Conservation (phyloP, 2,113 vertebrate species). For the Tragelaphus buxtoni region DNA sequence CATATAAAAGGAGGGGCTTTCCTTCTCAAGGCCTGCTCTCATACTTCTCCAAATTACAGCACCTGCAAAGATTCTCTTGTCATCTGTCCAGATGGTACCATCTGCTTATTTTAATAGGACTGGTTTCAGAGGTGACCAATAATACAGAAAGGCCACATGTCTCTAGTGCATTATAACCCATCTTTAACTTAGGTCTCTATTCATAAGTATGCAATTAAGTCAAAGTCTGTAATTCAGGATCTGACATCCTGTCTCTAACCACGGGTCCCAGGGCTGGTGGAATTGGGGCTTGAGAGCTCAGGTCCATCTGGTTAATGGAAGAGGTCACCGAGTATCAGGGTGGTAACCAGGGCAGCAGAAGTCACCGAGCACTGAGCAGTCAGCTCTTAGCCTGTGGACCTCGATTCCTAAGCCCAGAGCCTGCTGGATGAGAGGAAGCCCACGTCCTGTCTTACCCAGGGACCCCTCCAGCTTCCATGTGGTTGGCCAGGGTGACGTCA, state of each 20-base stretch:
- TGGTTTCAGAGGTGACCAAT: background rate
- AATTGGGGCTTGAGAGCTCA: background rate
- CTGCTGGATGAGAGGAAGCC: background rate
- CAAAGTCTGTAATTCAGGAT: background rate
- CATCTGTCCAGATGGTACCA: background rate
- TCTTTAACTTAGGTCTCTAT: background rate
- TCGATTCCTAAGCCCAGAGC: background rate
- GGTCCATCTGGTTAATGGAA: fast-evolving
- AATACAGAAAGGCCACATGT: background rate
- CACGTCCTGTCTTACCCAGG: conserved; percentile 86
- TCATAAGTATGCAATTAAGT: background rate
- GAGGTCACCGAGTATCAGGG: fast-evolving
- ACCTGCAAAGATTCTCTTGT: background rate
- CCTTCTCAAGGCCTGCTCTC: background rate
- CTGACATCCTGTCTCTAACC: background rate
- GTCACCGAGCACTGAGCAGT: too few species aligned
- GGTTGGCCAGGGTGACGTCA: conserved; percentile 96
- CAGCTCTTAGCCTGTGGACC: fast-evolving
- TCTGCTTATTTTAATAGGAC: background rate
- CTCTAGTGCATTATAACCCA: background rate
- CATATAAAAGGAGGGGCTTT: background rate
- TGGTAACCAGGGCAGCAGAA: background rate
- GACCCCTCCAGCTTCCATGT: conserved; percentile 98
- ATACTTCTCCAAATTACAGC: background rate
- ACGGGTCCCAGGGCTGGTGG: fast-evolving